Conservation (phyloP, 2,113 vertebrate genomes). For the Origma solitaria region DNA sequence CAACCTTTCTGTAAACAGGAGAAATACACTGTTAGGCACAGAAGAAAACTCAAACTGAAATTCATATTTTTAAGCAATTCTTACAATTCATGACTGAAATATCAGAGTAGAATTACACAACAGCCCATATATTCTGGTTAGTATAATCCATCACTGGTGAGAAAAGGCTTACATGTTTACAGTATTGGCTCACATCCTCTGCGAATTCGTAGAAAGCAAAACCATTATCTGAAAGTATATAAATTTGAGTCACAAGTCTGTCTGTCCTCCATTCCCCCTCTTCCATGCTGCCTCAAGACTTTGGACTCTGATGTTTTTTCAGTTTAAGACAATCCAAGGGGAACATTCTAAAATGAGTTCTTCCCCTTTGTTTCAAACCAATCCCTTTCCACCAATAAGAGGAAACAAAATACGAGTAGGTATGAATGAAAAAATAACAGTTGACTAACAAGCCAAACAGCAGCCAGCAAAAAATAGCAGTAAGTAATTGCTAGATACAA, state of each 20-base stretch:
- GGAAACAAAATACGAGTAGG: neutral
- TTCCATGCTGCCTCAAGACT: neutral
- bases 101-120: neutral
- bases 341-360: neutral
- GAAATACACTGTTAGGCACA: neutral
- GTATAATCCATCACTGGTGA: neutral
- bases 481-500: neutral
- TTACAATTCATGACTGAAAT: neutral
- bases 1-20: neutral
- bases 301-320: neutral
- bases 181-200: neutral
- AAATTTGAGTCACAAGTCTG: neutral
- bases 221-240: neutral
- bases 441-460: neutral
- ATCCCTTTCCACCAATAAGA: neutral
- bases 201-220: neutral
- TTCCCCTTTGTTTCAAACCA: neutral
- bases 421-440: neutral
- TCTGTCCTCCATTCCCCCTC: neutral
- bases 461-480: neutral
- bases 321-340: neutral
- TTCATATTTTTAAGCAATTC: neutral
- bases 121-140: neutral
- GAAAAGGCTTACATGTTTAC: neutral
- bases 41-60: neutral